Evolutionary conservation across 2,888 invertebrate species (phyloP), one percentile per base, ranked within the genome.

Genomic region (Melieria crassipennis): DNA sequence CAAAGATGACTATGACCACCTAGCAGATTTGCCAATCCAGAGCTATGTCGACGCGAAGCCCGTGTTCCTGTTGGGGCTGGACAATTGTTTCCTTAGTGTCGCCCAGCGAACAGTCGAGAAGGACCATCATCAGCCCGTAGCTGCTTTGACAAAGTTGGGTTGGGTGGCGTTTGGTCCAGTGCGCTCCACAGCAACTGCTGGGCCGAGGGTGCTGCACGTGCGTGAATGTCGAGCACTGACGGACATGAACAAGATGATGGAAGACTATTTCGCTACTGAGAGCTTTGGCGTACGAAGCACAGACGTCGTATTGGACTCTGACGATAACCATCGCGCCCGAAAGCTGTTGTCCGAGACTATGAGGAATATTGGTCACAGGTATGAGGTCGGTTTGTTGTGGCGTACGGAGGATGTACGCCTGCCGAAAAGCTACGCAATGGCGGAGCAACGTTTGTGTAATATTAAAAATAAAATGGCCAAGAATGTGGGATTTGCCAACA

Each of bases 301-400:
- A n/a, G n/a, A n/a, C n/a, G n/a, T n/a, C 11, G 45, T 65, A 11
- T n/a, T 65, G 7, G 65, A 56, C n/a, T 56, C 55, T n/a, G 65
- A 65, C 56, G 43, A 65, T 7, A 55, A 43, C 42, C 43, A 55
- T 13, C 55, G 52, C 13, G 42, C 30, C 30, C 30, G 30, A 30
- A n/a, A 16, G 64, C 52, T 5, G n/a, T 52, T 4, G 45, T 42
- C 2, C 16, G 7, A 3, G 7, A 64, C 64, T 1, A 64, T 43
- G 11, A 64, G 16, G 4, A 50, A 64, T 9, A 55, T 50, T 46
- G 61, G 43, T 30, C 0, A 50, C 5, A 47, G 48, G n/a, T 43
- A 62, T 47, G 64, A 64, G 30, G 64, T 64, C 16, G 64, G 64
- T 11, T 42, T 52, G 30, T 10, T 50, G 11, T 64, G 64, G 50